Evolutionary conservation across 1,140 invertebrate genomes (phyloP).

Genomic region (Elymnias hypermnestra): DNA sequence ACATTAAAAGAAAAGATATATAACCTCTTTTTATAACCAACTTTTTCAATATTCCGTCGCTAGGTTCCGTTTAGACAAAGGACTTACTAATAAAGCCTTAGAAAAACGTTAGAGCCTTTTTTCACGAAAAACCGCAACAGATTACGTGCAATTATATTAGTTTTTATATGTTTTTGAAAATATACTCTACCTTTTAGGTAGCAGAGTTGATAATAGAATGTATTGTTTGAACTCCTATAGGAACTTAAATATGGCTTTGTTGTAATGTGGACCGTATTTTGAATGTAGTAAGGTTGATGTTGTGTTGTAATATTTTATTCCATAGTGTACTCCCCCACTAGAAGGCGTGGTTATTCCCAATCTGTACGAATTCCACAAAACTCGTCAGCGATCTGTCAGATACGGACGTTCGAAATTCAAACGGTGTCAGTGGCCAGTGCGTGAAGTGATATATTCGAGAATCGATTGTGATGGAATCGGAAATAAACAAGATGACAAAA

Average conservation of each 20-base stretch:
- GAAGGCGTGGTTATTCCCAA: constrained; percentile 30
- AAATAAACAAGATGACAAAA: constrained; percentile 64
- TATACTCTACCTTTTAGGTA: background rate
- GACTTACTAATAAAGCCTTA: background rate
- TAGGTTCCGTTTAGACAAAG: no score
- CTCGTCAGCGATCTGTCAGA: constrained; percentile 32
- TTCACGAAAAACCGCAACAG: constrained; percentile 17
- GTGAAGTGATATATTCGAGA: constrained; percentile 24
- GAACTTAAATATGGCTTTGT: background rate
- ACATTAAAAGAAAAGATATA: no score
- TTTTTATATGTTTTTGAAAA: constrained; percentile 1
- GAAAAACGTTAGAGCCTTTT: constrained; percentile 8
- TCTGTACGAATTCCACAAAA: constrained; percentile 26
- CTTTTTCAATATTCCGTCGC: no score
- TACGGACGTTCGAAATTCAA: constrained; percentile 43
- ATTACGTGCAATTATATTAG: constrained; percentile 24
- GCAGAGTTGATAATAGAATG: constrained; percentile 7
- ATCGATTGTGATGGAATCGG: constrained; percentile 53
- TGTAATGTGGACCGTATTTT: constrained; percentile 1
- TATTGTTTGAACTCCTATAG: constrained; percentile 1
- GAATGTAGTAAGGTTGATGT: background rate
- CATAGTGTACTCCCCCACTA: constrained; percentile 24
- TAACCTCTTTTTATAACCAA: no score
- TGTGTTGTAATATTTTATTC: background rate
- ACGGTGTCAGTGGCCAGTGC: constrained; percentile 31